These are phyloP conservation scores for Sarcophaga subvicina DNA, from an alignment of 2,888 invertebrate genomes.

Conservation along the genomic window DNA sequence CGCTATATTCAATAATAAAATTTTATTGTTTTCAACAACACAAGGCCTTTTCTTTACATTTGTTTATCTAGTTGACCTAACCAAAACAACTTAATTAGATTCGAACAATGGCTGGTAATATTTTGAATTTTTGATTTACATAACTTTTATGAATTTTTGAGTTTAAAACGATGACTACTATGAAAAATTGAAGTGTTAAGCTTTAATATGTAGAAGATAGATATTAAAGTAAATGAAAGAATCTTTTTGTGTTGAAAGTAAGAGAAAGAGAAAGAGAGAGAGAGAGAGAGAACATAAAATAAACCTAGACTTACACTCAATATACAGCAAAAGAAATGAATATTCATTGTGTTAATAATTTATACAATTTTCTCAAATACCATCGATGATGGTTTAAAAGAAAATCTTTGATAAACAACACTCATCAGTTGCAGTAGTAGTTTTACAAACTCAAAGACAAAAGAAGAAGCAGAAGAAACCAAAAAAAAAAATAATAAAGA, in stretches of 20 bases:
- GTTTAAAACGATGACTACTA: too few species aligned
- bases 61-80: not conserved
- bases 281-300: not conserved
- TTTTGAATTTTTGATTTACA: not conserved
- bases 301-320: not conserved
- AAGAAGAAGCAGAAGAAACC: too few species aligned
- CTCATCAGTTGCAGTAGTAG: not conserved
- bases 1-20: not conserved
- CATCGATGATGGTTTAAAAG: slow-evolving; percentile 21
- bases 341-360: not conserved
- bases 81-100: not conserved
- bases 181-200: too few species aligned
- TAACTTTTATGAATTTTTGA: not conserved
- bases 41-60: not conserved
- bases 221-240: not conserved
- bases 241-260: not conserved
- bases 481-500: too few species aligned
- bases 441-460: slow-evolving; percentile 33
- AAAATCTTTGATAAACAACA: slow-evolving; percentile 31
- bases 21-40: not conserved
- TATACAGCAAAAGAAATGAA: not conserved
- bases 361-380: slow-evolving; percentile 26
- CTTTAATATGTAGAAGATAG: too few species aligned
- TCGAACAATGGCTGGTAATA: not conserved
- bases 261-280: not conserved